Percentiles rank a stretch among this genome's conserved stretches.
Conservation (phyloP, 2,888 invertebrate genomes). For the Acanthosepion pharaonis region DNA sequence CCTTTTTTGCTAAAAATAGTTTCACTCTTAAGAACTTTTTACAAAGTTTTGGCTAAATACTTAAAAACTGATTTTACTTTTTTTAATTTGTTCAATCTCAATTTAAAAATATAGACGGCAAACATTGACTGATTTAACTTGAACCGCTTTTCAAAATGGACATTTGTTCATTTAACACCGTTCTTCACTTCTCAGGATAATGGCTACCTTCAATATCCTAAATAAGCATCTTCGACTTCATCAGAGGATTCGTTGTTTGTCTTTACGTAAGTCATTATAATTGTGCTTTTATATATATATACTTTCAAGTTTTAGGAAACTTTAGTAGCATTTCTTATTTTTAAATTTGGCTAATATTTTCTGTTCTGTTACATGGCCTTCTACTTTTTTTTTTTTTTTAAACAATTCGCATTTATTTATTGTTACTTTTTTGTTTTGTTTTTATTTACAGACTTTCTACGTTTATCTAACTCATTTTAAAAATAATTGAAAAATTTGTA, state of each 20-base stretch:
- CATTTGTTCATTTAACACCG: background rate
- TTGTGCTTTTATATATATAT: background rate
- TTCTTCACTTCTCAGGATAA: background rate
- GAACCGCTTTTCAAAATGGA: background rate
- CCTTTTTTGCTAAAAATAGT: no score
- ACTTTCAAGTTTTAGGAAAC: background rate
- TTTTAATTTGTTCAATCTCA: no score
- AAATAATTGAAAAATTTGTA: background rate
- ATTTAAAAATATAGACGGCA: no score
- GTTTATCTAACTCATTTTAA: background rate
- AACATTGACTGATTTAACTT: no score
- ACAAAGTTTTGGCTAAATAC: no score
- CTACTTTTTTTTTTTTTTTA: no score
- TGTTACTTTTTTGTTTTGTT: background rate
- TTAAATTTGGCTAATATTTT: background rate
- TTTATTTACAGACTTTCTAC: background rate
- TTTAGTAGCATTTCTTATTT: background rate
- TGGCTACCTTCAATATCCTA: background rate
- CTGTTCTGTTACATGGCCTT: background rate
- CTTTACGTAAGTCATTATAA: background rate
- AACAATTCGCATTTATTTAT: background rate
- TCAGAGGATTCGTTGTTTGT: background rate
- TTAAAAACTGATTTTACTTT: no score
- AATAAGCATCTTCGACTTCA: background rate
- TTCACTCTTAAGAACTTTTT: no score